Percentiles rank a stretch among this genome's conserved stretches.
phyloP scores from a whole-genome alignment of 2,113 vertebrate genomes.

The Dasyornis broadbenti region DNA sequence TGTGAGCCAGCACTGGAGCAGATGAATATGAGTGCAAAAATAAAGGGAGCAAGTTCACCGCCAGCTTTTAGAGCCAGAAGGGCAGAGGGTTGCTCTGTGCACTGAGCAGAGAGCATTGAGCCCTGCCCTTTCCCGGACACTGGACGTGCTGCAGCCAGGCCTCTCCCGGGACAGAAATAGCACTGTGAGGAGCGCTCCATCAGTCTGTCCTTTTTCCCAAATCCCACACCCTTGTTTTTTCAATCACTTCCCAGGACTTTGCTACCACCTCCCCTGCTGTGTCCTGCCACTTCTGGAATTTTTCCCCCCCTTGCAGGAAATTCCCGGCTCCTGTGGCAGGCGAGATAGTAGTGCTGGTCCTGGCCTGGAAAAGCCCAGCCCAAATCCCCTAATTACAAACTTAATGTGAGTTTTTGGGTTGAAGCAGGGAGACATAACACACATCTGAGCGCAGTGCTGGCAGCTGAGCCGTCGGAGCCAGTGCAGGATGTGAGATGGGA shows the following conservation, averaged over 20 bases:
- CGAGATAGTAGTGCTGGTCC: not conserved
- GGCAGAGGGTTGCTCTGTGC: not conserved
- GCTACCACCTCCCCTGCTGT: not conserved
- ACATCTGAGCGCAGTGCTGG: fast-evolving
- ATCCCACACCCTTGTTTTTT: not conserved
- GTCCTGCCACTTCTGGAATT: not conserved
- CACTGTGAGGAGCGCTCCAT: not conserved
- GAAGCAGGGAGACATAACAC: not conserved
- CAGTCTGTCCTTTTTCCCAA: not conserved
- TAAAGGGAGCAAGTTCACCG: not conserved
- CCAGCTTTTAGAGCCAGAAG: not conserved
- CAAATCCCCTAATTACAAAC: not conserved
- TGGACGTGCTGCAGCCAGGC: not conserved
- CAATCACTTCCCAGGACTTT: not conserved
- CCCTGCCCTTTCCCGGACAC: not conserved
- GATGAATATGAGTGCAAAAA: not conserved
- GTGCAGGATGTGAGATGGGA: not conserved
- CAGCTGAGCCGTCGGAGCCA: not conserved
- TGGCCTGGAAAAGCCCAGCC: not conserved
- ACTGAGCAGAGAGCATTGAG: not conserved
- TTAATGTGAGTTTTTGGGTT: not conserved
- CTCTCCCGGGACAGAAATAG: not conserved
- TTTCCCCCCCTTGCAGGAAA: not conserved
- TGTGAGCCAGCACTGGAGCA: not conserved
- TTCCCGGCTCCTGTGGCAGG: not conserved